A percentile compares a stretch with the other conserved stretches of the same genome.
Conservation (phyloP, 2,888 invertebrate species). For the Hyles lineata region DNA sequence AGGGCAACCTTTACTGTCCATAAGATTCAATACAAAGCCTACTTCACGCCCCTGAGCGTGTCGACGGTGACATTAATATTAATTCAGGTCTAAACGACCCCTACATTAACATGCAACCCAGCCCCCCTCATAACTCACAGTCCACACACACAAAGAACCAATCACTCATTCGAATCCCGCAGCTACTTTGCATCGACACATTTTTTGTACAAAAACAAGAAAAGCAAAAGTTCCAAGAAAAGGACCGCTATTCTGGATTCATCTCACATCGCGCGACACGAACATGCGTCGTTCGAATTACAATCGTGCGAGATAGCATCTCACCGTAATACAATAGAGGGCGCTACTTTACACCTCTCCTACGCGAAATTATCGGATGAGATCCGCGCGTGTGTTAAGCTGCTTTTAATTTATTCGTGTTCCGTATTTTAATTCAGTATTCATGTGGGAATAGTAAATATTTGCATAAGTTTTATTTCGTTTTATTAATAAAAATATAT, state of each 20-base stretch:
- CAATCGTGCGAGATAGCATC: constrained; percentile 60
- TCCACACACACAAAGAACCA: constrained; percentile 35
- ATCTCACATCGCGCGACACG: constrained; percentile 54
- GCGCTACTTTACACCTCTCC: constrained; percentile 47
- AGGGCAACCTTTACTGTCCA: not conserved
- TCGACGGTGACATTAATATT: too few relatives aligned
- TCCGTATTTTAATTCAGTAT: constrained; percentile 8
- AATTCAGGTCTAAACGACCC: too few relatives aligned
- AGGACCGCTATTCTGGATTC: constrained; percentile 66
- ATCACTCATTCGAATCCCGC: constrained; percentile 55
- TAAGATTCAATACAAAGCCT: too few relatives aligned
- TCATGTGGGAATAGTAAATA: not conserved
- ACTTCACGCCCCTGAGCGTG: too few relatives aligned
- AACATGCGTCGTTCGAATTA: constrained; percentile 52
- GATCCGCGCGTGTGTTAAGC: constrained; percentile 30
- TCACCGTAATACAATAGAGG: constrained; percentile 51
- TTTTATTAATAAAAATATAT: not conserved
- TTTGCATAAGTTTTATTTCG: too few relatives aligned
- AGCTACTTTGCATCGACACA: constrained; percentile 67
- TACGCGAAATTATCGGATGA: constrained; percentile 30
- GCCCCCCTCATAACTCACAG: constrained; percentile 11
- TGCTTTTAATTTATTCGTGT: constrained; percentile 14
- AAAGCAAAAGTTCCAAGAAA: constrained; percentile 47
- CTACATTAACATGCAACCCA: constrained; percentile 1
- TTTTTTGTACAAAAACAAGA: constrained; percentile 58